phyloP scores from a whole-genome alignment of 2,888 invertebrate species.

The Drosophila neotestacea region DNA sequence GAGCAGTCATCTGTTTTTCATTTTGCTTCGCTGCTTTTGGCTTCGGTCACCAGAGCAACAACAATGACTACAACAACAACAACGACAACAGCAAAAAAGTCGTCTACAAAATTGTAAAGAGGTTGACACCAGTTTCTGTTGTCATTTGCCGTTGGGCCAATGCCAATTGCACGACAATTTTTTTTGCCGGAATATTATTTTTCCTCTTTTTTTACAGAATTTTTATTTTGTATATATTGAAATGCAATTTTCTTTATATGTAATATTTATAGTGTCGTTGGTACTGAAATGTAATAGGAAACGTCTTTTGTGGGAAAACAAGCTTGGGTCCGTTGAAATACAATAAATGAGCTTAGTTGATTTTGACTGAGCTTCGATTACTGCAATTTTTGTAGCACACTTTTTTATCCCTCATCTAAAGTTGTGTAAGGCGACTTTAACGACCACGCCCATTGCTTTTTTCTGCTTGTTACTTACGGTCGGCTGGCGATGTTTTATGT shows the following conservation, averaged over 20 bases:
- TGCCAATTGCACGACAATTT: slow-evolving; percentile 56
- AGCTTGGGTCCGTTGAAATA: not conserved
- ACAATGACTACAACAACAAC: slow-evolving; percentile 21
- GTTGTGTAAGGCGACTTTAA: not conserved
- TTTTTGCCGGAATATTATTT: slow-evolving; percentile 26
- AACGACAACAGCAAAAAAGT: slow-evolving; percentile 9
- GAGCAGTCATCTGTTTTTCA: slow-evolving; percentile 43
- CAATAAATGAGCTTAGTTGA: not conserved
- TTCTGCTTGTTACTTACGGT: slow-evolving; percentile 61
- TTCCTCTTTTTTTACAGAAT: slow-evolving; percentile 25
- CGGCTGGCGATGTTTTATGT: slow-evolving; percentile 60
- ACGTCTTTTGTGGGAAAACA: not conserved
- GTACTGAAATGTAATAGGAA: slow-evolving; percentile 20
- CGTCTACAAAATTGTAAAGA: slow-evolving; percentile 35
- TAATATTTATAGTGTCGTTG: slow-evolving; percentile 9
- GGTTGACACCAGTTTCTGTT: slow-evolving; percentile 64
- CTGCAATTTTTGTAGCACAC: slow-evolving; percentile 1
- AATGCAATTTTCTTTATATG: slow-evolving; percentile 15
- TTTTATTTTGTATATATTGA: slow-evolving; percentile 34
- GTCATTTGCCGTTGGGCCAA: slow-evolving; percentile 58
- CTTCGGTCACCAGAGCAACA: slow-evolving; percentile 46
- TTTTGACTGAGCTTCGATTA: slow-evolving; percentile 1
- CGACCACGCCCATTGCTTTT: slow-evolving; percentile 8
- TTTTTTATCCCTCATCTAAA: slow-evolving; percentile 16
- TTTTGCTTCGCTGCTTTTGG: slow-evolving; percentile 34